Conservation (phyloP, 2,113 vertebrate genomes). For the Triplophysa dalaica region DNA sequence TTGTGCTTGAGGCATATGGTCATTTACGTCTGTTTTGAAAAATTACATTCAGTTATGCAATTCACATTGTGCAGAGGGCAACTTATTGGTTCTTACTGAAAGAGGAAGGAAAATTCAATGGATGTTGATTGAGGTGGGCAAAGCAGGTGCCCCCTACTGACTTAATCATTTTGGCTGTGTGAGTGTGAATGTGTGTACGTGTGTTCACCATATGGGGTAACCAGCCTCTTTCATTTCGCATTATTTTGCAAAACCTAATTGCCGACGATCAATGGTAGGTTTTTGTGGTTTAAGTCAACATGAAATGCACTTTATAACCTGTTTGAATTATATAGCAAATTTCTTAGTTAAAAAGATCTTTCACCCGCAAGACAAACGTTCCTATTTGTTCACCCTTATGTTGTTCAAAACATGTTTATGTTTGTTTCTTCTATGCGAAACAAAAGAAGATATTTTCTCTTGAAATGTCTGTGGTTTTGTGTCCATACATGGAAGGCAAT, state of each 20-base stretch:
- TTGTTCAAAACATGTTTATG: too few relatives aligned
- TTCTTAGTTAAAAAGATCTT: too few relatives aligned
- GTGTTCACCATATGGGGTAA: neutral
- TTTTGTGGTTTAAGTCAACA: neutral
- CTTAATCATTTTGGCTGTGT: slow-evolving; percentile 18
- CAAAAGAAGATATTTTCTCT: too few relatives aligned
- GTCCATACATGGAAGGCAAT: too few relatives aligned
- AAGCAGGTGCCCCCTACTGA: slow-evolving; percentile 28
- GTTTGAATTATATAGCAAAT: neutral
- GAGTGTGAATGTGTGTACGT: neutral
- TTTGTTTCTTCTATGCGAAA: too few relatives aligned
- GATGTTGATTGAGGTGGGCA: slow-evolving; percentile 36
- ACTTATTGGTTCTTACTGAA: neutral
- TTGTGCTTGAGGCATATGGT: neutral
- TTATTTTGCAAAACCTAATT: slow-evolving; percentile 20
- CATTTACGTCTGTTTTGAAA: slow-evolving; percentile 19
- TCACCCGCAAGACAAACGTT: too few relatives aligned
- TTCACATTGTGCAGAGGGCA: slow-evolving; percentile 6
- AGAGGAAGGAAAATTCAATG: neutral
- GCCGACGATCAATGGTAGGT: neutral
- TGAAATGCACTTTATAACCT: neutral
- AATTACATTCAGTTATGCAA: neutral
- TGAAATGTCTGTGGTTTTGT: too few relatives aligned
- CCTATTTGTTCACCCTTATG: too few relatives aligned
- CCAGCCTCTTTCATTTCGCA: neutral